A percentile compares a stretch with the other conserved stretches of the same genome.
Evolutionary conservation across 1,140 invertebrate species (phyloP).

Genomic region (Hermetia illucens): DNA sequence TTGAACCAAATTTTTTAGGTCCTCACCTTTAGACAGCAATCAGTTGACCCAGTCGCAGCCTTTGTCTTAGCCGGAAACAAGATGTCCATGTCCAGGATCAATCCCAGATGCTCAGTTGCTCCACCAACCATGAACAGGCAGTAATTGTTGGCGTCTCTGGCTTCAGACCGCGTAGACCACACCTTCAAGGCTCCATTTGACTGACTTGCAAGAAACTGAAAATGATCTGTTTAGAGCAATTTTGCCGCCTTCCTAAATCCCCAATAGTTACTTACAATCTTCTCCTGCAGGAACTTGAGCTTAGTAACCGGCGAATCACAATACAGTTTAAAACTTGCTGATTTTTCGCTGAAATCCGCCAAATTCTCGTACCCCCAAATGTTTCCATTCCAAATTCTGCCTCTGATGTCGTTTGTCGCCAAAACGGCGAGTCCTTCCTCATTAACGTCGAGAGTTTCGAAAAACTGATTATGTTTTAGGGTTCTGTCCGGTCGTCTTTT

Average conservation of each 20-base stretch:
- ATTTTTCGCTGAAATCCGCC: background rate
- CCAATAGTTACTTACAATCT: constrained; percentile 8
- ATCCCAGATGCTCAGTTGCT: constrained; percentile 7
- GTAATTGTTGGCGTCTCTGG: constrained; percentile 7
- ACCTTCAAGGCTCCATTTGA: constrained; percentile 6
- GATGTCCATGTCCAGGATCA: constrained; percentile 3
- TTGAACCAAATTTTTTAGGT: too few relatives aligned
- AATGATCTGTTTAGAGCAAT: too few relatives aligned
- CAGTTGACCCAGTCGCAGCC: constrained; percentile 6
- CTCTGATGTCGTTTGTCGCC: constrained; percentile 7
- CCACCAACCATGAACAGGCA: constrained; percentile 10
- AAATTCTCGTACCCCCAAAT: constrained; percentile 8
- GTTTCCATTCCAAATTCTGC: constrained; percentile 5
- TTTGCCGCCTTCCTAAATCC: too few relatives aligned
- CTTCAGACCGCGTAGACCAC: constrained; percentile 10
- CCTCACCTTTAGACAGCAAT: constrained; percentile 8
- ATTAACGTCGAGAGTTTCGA: too few relatives aligned
- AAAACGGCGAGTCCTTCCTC: constrained; percentile 3
- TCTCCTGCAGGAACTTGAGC: constrained; percentile 5
- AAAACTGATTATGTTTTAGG: too few relatives aligned
- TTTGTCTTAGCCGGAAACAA: constrained; percentile 5
- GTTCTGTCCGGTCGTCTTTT: constrained; percentile 8
- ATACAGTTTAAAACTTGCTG: constrained; percentile 6
- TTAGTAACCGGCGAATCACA: constrained; percentile 6
- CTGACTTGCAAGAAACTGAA: too few relatives aligned